Evolutionary conservation across 2,113 vertebrate genomes (phyloP), one percentile per base, ranked within the genome.

Genomic region (Poicephalus meyeri): DNA sequence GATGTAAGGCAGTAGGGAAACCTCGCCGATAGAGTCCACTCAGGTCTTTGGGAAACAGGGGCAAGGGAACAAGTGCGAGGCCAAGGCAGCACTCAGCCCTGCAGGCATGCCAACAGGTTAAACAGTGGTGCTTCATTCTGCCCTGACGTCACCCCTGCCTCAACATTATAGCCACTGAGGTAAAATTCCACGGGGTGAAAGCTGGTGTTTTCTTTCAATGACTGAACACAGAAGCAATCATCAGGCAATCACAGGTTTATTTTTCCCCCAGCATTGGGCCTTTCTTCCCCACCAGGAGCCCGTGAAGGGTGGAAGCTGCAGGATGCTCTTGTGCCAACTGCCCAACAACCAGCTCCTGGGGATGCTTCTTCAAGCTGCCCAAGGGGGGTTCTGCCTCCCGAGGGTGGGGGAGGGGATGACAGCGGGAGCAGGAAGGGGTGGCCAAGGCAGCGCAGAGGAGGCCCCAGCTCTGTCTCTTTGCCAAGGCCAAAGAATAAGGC

Each of bases 401-500:
- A 37, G 25, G 49, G 39, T 1, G 25, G 9, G 18, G 61, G 20
- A 56, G 18, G 25, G 25, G 23, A 24, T 4, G 26, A 19, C 7
- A 23, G 2, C 28, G 4, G 8, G 5, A 17, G 25, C 1, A 0
- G 25, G 12, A 14, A 1, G 4, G 35, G 2, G 19, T 0, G 6
- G 23, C 60, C 42, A 17, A 41, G 4, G 24, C 28, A 20, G 39
- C 21, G 2, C 35, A 9, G 35, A 14, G 28, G 18, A 11, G 4
- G 12, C 6, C 4, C 10, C 61, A 65, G 19, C 10, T 15, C 13
- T 2, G 3, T 31, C 49, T 44, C 29, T 81, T 41, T 24, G 8
- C 49, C 15, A 42, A 33, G 20, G 19, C 11, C 46, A 37, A 6
- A 29, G 15, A 29, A 23, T 2, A 15, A 28, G 14, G 47, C 20